Conservation (phyloP, 2,888 invertebrate species). For the Cephus spinipes region DNA sequence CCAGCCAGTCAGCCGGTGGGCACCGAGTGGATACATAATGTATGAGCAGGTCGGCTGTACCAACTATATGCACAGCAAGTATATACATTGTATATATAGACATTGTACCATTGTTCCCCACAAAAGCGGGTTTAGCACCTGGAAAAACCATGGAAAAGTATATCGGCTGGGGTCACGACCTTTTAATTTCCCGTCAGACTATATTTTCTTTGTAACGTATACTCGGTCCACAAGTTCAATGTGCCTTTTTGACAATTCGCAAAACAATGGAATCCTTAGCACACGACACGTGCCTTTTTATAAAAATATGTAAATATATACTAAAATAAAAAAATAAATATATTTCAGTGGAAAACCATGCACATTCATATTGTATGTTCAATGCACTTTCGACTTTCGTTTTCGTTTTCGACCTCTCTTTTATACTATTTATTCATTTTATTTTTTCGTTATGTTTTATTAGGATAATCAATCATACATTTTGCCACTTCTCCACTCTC, state of each 20-base stretch:
- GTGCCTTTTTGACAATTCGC: too few relatives aligned
- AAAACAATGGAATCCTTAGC: too few relatives aligned
- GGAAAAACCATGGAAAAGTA: not conserved
- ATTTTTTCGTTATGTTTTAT: not conserved
- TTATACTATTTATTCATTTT: not conserved
- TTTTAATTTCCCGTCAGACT: not conserved
- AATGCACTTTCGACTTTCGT: not conserved
- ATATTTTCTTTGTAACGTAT: not conserved
- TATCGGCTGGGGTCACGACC: not conserved
- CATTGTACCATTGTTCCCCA: not conserved
- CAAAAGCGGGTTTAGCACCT: conserved; percentile 2
- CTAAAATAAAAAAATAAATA: too few relatives aligned
- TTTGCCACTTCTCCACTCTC: not conserved
- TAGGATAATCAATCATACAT: not conserved
- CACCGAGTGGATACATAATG: conserved; percentile 37
- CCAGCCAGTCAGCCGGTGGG: conserved; percentile 19
- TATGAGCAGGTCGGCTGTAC: conserved; percentile 27
- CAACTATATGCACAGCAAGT: not conserved
- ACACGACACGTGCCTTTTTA: too few relatives aligned
- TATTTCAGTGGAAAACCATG: too few relatives aligned
- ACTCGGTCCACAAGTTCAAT: too few relatives aligned
- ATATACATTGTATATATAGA: not conserved
- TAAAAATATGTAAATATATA: too few relatives aligned
- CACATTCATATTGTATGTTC: not conserved
- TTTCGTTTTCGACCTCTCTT: not conserved